Conservation (phyloP, 2,888 invertebrate genomes). For the Caenorhabditis drosophilae region DNA sequence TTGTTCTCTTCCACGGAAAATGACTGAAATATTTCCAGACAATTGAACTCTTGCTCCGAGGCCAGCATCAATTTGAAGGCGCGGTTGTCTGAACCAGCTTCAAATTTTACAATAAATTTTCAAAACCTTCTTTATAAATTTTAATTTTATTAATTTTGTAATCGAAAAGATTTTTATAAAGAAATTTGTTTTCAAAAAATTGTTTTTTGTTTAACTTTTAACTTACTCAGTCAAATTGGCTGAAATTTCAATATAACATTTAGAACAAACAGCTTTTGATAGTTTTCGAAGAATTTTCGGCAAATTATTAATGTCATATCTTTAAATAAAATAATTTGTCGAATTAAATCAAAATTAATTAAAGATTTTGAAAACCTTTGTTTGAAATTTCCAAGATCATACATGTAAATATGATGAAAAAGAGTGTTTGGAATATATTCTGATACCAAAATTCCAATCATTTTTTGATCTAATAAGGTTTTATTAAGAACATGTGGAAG, state of each 20-base stretch:
- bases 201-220: neutral
- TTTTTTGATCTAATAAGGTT: constrained; percentile 45
- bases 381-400: constrained; percentile 53
- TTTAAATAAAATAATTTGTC: constrained; percentile 7
- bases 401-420: constrained; percentile 61
- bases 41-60: constrained; percentile 56
- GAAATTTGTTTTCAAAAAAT: neutral
- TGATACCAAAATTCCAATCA: constrained; percentile 63
- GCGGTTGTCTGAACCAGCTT: constrained; percentile 52
- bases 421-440: constrained; percentile 67
- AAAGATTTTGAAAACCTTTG: constrained; percentile 20
- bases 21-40: constrained; percentile 48
- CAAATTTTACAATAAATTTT: too few species aligned
- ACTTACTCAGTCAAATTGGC: constrained; percentile 59
- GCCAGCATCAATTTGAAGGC: constrained; percentile 57
- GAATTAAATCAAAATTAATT: neutral
- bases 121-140: too few species aligned
- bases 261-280: constrained; percentile 59
- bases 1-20: constrained; percentile 52
- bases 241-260: constrained; percentile 60
- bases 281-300: constrained; percentile 59
- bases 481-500: constrained; percentile 36
- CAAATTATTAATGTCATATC: constrained; percentile 40
- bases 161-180: neutral
- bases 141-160: neutral